phyloP scores from a whole-genome alignment of 2,113 vertebrate genomes.

The Barnardius zonarius region DNA sequence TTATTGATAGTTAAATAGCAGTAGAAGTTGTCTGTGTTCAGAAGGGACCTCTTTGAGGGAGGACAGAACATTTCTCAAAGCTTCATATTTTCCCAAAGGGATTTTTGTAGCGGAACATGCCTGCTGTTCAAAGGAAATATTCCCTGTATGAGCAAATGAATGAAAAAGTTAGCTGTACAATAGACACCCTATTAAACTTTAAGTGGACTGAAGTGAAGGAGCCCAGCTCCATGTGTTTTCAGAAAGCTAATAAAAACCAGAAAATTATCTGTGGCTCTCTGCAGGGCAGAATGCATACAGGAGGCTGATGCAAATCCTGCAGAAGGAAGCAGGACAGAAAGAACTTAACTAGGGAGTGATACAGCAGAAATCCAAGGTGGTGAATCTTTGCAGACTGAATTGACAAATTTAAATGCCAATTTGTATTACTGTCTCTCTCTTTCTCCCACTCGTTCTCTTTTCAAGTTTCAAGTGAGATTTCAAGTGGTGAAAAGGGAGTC shows the following conservation, averaged over 20 bases:
- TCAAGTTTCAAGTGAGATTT: background rate
- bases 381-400: background rate
- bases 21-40: constrained; percentile 32
- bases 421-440: background rate
- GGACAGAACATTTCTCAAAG: constrained; percentile 64
- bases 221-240: constrained; percentile 27
- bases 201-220: constrained; percentile 40
- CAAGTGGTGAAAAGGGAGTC: background rate
- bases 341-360: constrained; percentile 1
- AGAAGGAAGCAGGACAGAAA: background rate
- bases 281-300: background rate
- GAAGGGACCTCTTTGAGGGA: constrained; percentile 49
- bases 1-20: constrained; percentile 47
- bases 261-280: constrained; percentile 24
- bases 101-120: constrained; percentile 45
- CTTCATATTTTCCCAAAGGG: constrained; percentile 59
- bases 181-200: constrained; percentile 57
- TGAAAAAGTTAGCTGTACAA: constrained; percentile 38
- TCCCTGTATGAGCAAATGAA: constrained; percentile 38
- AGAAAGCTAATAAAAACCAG: constrained; percentile 47
- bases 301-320: constrained; percentile 9
- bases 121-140: constrained; percentile 66
- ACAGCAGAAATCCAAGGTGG: constrained; percentile 23
- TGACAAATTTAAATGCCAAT: constrained; percentile 24
- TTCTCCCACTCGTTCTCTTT: constrained; percentile 9